Base-by-base conservation (phyloP, 2,113 vertebrate species). In the Anhinga rufa region DNA sequence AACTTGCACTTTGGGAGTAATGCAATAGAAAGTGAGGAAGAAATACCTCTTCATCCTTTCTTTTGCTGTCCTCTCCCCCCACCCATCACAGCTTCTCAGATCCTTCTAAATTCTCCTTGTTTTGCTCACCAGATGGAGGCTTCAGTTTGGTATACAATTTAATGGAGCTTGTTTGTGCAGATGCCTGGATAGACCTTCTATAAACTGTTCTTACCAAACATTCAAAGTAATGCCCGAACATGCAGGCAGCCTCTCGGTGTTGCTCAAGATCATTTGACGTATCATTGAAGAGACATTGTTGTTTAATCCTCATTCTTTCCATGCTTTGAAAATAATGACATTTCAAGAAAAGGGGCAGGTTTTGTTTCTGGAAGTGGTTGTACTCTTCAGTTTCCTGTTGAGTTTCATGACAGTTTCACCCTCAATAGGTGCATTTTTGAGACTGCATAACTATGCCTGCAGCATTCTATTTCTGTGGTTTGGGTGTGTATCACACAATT, bases 361-460 rank as follows among this genome's bases (percentile, higher is more conserved):
- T 89, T 94, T 68, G 34, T 87, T 95, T 95, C 80, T 96, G 90
- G 69, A 93, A 94, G 49, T 42, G 46, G 26, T 15, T 87, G 52
- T 36, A 8, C 57, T 44, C 69, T 81, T 95, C 48, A 34, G 65
- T 69, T 94, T 95, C 81, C 89, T 87, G 81, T 51, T 48, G 74
- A 18, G 57, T 72, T 88, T 90, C 46, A 14, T 2, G 44, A 14
- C 29, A n/a, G 28, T 40, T 61, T 96, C 57, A 46, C 51, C 31
- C 42, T 64, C 18, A 25, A 18, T 5, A 89, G 58, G 46, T 57
- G 70, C 32, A 28, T 42, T 60, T 76, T 54, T 38, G 62, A 85
- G 77, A 55, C 83, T 85, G 54, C 12, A 17, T 74, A 91, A 62
- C 31, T 20, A 13, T 8, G 77, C 91, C 89, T 31, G 74, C 74